Percentiles rank a stretch among this genome's conserved stretches.
Evolutionary conservation across 2,797 vertebrate species (phyloP).

Genomic region (Amniataba percoides): DNA sequence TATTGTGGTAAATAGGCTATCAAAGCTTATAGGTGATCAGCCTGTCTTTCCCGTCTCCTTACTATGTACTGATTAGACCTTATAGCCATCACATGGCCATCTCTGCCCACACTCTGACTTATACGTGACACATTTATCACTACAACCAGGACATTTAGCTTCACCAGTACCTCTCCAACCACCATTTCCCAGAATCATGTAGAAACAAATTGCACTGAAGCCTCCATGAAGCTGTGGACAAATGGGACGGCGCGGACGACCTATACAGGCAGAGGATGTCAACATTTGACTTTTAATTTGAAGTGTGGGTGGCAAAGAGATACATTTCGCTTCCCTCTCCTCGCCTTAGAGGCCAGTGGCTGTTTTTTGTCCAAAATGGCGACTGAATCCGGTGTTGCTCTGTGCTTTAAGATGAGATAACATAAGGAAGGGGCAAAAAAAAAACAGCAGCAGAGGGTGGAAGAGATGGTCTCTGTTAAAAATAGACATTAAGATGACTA

Average conservation of each 20-base stretch:
- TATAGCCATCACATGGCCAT: not conserved
- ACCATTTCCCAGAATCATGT: conserved; percentile 26
- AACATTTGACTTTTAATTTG: conserved; percentile 52
- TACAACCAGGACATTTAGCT: conserved; percentile 36
- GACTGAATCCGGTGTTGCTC: conserved; percentile 41
- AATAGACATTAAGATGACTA: conserved; percentile 59
- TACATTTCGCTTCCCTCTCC: conserved; percentile 23
- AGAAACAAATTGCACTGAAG: conserved; percentile 48
- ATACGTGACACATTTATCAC: conserved; percentile 37
- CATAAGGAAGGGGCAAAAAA: conserved; percentile 33
- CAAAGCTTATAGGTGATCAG: conserved; percentile 23
- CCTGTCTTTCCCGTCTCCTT: conserved; percentile 3
- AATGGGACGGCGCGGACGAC: conserved; percentile 1
- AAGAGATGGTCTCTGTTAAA: conserved; percentile 41
- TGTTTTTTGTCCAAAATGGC: conserved; percentile 31
- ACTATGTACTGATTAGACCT: conserved; percentile 1
- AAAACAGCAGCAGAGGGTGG: conserved; percentile 27
- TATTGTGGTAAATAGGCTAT: conserved; percentile 35
- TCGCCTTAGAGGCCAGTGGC: conserved; percentile 53
- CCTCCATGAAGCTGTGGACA: conserved; percentile 16
- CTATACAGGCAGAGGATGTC: conserved; percentile 23
- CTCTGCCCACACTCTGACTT: conserved; percentile 12
- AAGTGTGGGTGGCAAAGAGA: conserved; percentile 45
- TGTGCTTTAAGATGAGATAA: conserved; percentile 53
- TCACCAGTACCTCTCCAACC: conserved; percentile 28